These are phyloP conservation scores for Caenorhabditis imperialis DNA, from an alignment of 2,888 invertebrate genomes.

Conservation along the genomic window DNA sequence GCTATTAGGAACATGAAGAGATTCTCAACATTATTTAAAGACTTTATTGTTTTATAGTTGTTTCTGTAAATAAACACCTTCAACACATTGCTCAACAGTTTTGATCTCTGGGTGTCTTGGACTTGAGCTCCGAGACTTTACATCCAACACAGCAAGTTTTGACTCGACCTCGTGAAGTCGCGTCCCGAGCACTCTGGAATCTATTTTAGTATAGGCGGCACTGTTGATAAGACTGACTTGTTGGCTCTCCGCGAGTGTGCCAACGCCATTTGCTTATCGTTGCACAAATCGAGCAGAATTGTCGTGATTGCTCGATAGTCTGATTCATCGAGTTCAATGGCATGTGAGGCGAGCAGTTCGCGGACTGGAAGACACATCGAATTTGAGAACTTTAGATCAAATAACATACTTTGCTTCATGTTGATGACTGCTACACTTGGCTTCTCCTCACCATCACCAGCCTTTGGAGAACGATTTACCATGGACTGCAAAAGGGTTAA, in stretches of 20 bases:
- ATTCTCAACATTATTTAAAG: slow-evolving; percentile 18
- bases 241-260: slow-evolving; percentile 90
- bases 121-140: slow-evolving; percentile 53
- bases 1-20: slow-evolving; percentile 42
- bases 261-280: slow-evolving; percentile 88
- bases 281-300: slow-evolving; percentile 87
- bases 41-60: slow-evolving; percentile 48
- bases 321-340: slow-evolving; percentile 66
- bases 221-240: slow-evolving; percentile 82
- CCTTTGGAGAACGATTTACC: slow-evolving; percentile 44
- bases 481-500: slow-evolving; percentile 20
- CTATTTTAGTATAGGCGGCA: too few species aligned
- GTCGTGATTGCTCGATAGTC: slow-evolving; percentile 87
- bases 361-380: slow-evolving; percentile 54
- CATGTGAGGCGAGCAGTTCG: slow-evolving; percentile 63
- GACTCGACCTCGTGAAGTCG: slow-evolving; percentile 87
- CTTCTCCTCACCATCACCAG: slow-evolving; percentile 50
- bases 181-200: slow-evolving; percentile 85
- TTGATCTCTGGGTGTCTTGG: slow-evolving; percentile 28
- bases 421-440: slow-evolving; percentile 68
- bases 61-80: too few species aligned
- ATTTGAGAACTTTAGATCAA: background rate
- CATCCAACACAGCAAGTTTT: slow-evolving; percentile 49
- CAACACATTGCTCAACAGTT: slow-evolving; percentile 11
- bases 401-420: slow-evolving; percentile 66